Evolutionary conservation across 2,797 vertebrate species (phyloP), one percentile per base, ranked within the genome.

Genomic region (Sebastes iracundus): DNA sequence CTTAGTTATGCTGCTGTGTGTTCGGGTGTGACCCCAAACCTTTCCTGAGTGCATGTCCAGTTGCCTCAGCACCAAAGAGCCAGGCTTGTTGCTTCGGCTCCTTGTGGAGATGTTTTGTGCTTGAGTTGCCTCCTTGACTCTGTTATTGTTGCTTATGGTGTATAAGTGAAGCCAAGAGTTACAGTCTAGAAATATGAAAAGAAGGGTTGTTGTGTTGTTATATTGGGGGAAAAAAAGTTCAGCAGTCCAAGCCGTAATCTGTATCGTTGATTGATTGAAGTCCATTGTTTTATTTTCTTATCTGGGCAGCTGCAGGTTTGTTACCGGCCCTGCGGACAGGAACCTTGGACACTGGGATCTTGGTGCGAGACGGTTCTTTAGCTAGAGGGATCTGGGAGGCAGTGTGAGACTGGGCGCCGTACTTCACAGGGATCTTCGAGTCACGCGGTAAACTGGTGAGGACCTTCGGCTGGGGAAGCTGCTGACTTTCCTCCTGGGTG

Each of bases 301-400:
- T 92, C 90, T 94, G 93, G 0, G 65, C 71, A 82, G 94, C 91
- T 88, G 96, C 88, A 55, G 95, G 95, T 90, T 97, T 97, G 89
- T 91, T 97, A 87, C 95, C 97, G 79, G 94, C 95, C 86, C 97
- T 96, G 49, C 98, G 97, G 60, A 99, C 96, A 27, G 98, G 97
- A 62, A 99, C 97, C 95, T 98, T 99, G 74, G 99, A 99, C 65
- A 99, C 96, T 0, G 99, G 98, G 86, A 99, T 99, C 96, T 99
- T 99, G 81, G 99, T 98, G 94, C 97, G 97, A 83, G 95, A 94
- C 53, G 95, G 87, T 79, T 99, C 98, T 95, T 96, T 97, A 85
- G 94, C 94, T 79, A 96, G 95, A 87, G 97, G 92, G 94, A 96
- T 90, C 76, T 93, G 23, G 22, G 93, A 94, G 30, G 90, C 87